Base-by-base conservation (phyloP, 2,797 vertebrate genomes). In the Microctenopoma lineatum region DNA sequence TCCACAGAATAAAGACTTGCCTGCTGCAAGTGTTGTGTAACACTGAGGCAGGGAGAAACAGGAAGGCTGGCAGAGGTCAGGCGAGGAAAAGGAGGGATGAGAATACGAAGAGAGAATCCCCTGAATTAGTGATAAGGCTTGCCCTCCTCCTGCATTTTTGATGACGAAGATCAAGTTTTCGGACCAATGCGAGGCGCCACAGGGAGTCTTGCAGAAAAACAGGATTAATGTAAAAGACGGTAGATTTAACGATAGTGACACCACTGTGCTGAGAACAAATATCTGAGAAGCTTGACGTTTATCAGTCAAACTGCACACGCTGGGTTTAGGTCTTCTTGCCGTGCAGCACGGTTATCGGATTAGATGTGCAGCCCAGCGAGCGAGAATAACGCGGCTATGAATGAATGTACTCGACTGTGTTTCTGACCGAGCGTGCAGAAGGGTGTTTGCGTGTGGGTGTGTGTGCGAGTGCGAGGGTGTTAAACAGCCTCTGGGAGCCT, bases 61-160 rank as follows among this genome's bases (percentile, higher is more conserved):
- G 36, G 42, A 66, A 47, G 58, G 63, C 51, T 39, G 54, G 68
- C 38, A 38, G 36, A 59, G 57, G 42, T 66, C 69, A 64, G 26
- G 21, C 27, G 47, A 50, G 53, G 48, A 32, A 39, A 64, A 51
- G 55, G 53, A 11, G 13, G 13, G 68, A 60, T 21, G 61, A 81
- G 64, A 78, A 78, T 57, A 56, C 14, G 34, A 66, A 65, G 73
- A 87, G 83, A 84, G 74, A 87, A 76, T 58, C 79, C 82, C 36
- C 38, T 89, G 81, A 82, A 92, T 90, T 74, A 88, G 59, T 85
- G 38, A 91, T 78, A 55, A 87, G 89, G 83, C 21, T 85, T 80
- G 75, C 78, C 72, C 73, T 77, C 25, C 73, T 87, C 75, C 42
- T 87, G 53, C 55, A 86, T 89, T 69, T 86, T 89, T 84, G 47